Percentiles rank a stretch among this genome's conserved stretches.
Conservation (phyloP, 2,888 invertebrate species). For the Neria commutata region DNA sequence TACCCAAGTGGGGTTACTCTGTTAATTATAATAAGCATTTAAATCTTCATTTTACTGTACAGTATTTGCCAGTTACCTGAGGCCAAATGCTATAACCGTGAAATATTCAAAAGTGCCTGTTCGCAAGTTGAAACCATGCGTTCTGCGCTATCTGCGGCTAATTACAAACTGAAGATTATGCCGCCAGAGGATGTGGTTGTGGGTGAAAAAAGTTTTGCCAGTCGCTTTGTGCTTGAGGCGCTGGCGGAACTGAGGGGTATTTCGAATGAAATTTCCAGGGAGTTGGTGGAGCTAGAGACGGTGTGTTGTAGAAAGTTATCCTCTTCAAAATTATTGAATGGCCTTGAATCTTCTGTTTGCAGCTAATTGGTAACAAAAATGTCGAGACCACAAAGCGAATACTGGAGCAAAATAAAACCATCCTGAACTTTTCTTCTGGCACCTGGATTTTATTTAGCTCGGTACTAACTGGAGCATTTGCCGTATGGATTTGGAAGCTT, state of each 20-base stretch:
- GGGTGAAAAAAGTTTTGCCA: constrained; percentile 58
- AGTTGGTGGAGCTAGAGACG: constrained; percentile 44
- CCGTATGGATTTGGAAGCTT: neutral
- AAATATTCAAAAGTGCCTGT: constrained; percentile 47
- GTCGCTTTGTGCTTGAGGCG: constrained; percentile 56
- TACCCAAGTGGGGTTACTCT: too few relatives aligned
- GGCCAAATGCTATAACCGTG: constrained; percentile 45
- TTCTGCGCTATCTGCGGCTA: constrained; percentile 51
- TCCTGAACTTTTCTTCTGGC: neutral
- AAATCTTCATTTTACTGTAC: constrained; percentile 10
- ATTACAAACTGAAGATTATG: constrained; percentile 53
- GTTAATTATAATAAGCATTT: neutral
- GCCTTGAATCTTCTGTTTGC: constrained; percentile 4
- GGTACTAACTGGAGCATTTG: neutral
- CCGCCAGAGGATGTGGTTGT: constrained; percentile 56
- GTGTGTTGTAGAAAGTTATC: constrained; percentile 20
- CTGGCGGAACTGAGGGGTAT: constrained; percentile 48
- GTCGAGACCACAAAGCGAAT: neutral
- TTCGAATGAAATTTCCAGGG: constrained; percentile 47
- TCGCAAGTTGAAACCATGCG: constrained; percentile 51
- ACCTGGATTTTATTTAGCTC: neutral
- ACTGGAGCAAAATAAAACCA: neutral
- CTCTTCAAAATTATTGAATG: neutral
- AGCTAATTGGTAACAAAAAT: constrained; percentile 16
- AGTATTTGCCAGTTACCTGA: constrained; percentile 40